A percentile compares a stretch with the other conserved stretches of the same genome.
phyloP scores from a whole-genome alignment of 2,797 vertebrate genomes.

The Eulemur mongoz region DNA sequence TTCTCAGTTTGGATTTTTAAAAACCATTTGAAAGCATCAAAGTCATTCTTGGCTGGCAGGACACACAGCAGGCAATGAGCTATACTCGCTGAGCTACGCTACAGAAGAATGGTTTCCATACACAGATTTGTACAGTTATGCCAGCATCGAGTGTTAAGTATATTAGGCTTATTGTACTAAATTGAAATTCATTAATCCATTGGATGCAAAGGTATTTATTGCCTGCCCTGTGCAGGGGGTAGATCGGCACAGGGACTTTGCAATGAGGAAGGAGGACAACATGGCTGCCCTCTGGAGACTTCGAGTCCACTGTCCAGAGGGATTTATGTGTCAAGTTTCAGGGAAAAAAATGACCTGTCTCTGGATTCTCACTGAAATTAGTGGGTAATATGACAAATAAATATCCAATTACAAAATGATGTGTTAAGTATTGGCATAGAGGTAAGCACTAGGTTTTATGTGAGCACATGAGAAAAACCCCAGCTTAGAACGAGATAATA shows the following conservation, averaged over 20 bases:
- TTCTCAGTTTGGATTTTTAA: neutral
- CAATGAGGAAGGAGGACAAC: neutral
- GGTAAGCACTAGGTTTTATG: neutral
- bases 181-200: neutral
- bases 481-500: neutral
- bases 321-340: neutral
- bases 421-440: neutral
- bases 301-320: neutral
- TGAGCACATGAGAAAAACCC: neutral
- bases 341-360: neutral
- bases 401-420: neutral
- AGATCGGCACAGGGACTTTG: fast-evolving
- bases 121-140: neutral
- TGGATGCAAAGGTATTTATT: neutral
- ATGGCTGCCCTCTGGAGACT: neutral
- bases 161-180: neutral
- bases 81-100: neutral
- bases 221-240: neutral
- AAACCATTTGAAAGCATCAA: neutral
- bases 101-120: neutral
- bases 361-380: neutral
- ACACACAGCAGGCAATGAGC: neutral
- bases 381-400: neutral
- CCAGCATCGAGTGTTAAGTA: neutral
- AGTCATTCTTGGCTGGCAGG: neutral